phyloP scores from a whole-genome alignment of 2,113 vertebrate genomes.

The Nanorana parkeri region DNA sequence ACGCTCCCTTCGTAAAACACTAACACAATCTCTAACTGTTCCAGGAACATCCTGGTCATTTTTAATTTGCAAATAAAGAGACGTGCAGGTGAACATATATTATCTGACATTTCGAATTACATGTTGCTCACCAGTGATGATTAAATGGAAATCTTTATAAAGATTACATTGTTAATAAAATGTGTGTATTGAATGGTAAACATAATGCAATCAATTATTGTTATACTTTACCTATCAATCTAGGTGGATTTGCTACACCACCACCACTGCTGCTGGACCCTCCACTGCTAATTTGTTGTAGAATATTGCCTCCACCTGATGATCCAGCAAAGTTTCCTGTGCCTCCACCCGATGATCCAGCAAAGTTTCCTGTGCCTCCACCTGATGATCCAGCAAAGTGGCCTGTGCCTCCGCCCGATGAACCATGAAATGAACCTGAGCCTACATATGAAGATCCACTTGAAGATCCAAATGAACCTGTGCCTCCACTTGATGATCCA shows the following conservation, averaged over 20 bases:
- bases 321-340: not conserved
- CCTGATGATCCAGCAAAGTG: not conserved
- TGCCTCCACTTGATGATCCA: not conserved
- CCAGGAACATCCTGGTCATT: too few species aligned
- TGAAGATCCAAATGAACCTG: not conserved
- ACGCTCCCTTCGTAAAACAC: too few species aligned
- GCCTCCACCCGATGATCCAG: not conserved
- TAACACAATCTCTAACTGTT: too few species aligned
- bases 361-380: not conserved
- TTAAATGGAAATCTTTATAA: too few species aligned
- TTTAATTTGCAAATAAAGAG: too few species aligned
- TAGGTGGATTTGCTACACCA: not conserved
- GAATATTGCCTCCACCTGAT: not conserved
- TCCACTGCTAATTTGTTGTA: not conserved
- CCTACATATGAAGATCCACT: not conserved
- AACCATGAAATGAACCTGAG: not conserved
- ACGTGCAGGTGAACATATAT: too few species aligned
- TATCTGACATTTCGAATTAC: too few species aligned
- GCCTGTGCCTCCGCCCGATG: not conserved
- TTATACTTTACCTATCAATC: conserved; percentile 26
- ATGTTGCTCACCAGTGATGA: too few species aligned
- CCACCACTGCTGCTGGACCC: not conserved
- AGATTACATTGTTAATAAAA: too few species aligned
- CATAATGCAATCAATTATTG: not conserved
- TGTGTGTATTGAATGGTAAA: too few species aligned